Conservation (phyloP, 1,140 invertebrate species). For the Drosophila sp. region DNA sequence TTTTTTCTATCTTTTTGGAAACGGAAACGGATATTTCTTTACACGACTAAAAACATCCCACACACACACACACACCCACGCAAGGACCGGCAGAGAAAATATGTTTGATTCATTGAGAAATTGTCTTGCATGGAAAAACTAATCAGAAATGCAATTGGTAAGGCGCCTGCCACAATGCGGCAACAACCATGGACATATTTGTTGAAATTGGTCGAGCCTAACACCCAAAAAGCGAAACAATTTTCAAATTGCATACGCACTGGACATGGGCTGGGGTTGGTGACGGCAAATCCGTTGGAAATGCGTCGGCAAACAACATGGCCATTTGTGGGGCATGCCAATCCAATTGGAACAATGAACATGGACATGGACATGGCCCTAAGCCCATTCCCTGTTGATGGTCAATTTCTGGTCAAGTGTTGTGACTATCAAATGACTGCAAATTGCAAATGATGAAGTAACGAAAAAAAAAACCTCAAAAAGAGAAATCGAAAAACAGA, state of each 20-base stretch:
- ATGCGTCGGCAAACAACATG: background rate
- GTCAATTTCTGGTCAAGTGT: slow-evolving; percentile 8
- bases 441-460: slow-evolving; percentile 4
- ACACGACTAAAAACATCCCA: background rate
- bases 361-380: background rate
- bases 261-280: background rate
- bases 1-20: background rate
- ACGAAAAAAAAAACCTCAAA: background rate
- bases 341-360: slow-evolving; percentile 10
- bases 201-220: background rate
- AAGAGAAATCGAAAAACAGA: background rate
- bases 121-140: slow-evolving; percentile 1
- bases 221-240: background rate
- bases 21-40: background rate
- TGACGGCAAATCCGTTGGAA: background rate
- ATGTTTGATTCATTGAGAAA: background rate
- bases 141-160: slow-evolving; percentile 5
- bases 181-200: background rate
- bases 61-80: background rate
- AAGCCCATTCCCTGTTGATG: background rate
- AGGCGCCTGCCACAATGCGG: background rate
- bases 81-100: background rate
- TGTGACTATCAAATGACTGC: slow-evolving; percentile 12
- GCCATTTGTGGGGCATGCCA: background rate
- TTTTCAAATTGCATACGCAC: background rate